phyloP scores from a whole-genome alignment of 2,888 invertebrate genomes.

The Odontocerum albicorne region DNA sequence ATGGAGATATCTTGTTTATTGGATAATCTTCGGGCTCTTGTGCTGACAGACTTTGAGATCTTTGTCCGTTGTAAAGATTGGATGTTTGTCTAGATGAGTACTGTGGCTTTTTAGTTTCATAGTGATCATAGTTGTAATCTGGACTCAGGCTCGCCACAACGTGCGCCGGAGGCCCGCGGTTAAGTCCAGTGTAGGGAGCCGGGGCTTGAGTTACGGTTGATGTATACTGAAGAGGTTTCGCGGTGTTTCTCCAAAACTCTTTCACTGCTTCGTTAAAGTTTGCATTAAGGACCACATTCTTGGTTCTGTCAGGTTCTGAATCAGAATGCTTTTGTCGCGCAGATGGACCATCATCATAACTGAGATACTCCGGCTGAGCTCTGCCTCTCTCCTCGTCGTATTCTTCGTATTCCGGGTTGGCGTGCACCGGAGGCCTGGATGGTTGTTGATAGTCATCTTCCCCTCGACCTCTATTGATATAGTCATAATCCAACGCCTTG shows the following conservation, averaged over 20 bases:
- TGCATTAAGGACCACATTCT: slow-evolving; percentile 24
- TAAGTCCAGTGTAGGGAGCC: slow-evolving; percentile 13
- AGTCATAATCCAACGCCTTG: slow-evolving; percentile 44
- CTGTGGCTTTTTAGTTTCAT: background rate
- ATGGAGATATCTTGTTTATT: slow-evolving; percentile 38
- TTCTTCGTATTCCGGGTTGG: slow-evolving; percentile 20
- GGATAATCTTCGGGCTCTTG: slow-evolving; percentile 4
- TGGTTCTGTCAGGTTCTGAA: slow-evolving; percentile 32
- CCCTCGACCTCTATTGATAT: slow-evolving; percentile 40
- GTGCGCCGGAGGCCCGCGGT: slow-evolving; percentile 22
- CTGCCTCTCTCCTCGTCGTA: slow-evolving; percentile 22
- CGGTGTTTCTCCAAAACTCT: slow-evolving; percentile 45
- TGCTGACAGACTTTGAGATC: slow-evolving; percentile 12
- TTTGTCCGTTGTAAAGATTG: background rate
- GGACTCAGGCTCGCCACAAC: slow-evolving; percentile 9
- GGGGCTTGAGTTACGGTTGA: slow-evolving; percentile 23
- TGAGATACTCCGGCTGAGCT: slow-evolving; percentile 23
- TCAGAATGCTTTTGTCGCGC: slow-evolving; percentile 31
- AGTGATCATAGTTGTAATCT: background rate
- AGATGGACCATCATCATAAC: slow-evolving; percentile 31
- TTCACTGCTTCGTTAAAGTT: slow-evolving; percentile 50
- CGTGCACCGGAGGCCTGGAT: background rate
- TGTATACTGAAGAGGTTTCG: slow-evolving; percentile 9
- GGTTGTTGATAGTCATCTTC: slow-evolving; percentile 36
- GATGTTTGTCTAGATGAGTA: background rate